These are phyloP conservation scores for Tragulus kanchil DNA, from an alignment of 2,113 vertebrate species.

Conservation along the genomic window DNA sequence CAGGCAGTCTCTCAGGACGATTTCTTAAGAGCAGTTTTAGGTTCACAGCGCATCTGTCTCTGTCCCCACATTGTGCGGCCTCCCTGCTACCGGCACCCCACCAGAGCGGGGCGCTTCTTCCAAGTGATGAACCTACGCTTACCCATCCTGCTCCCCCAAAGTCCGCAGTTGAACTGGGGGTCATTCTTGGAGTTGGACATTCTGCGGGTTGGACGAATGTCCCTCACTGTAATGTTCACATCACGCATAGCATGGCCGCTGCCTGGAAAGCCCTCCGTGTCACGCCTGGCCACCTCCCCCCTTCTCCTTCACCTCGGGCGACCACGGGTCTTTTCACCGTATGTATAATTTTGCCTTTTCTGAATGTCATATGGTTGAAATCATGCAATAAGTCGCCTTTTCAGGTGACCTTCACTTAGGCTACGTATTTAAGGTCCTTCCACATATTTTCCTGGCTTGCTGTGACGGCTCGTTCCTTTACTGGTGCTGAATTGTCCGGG, in stretches of 20 bases:
- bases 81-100: not conserved
- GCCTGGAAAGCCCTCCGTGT: not conserved
- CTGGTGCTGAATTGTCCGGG: not conserved
- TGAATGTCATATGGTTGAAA: not conserved
- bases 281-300: not conserved
- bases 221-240: no score
- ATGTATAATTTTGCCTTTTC: not conserved
- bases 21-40: not conserved
- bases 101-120: not conserved
- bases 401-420: not conserved
- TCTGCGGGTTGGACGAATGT: not conserved
- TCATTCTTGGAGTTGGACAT: not conserved
- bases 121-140: accelerated
- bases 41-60: not conserved
- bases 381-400: not conserved
- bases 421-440: not conserved
- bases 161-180: not conserved
- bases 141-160: accelerated
- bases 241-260: no score
- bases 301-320: not conserved
- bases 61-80: not conserved
- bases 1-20: not conserved
- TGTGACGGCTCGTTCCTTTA: not conserved
- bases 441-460: not conserved
- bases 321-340: not conserved